These are phyloP conservation scores for Brachylomia viminalis DNA, from an alignment of 2,888 invertebrate species.

Conservation along the genomic window DNA sequence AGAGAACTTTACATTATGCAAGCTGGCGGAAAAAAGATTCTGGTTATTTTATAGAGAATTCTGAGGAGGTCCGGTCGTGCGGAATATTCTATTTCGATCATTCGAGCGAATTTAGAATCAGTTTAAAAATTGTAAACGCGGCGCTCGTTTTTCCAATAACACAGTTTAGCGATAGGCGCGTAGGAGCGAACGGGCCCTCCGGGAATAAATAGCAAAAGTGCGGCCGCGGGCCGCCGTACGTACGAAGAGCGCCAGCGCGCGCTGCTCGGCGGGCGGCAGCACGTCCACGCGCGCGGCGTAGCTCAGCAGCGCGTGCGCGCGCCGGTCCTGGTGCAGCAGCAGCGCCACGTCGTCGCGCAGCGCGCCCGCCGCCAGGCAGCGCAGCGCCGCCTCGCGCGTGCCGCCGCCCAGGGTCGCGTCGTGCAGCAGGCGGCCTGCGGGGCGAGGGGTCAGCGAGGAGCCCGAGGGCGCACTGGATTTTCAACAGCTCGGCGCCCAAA, in stretches of 20 bases:
- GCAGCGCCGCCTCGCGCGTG: constrained; percentile 92
- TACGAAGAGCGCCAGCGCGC: constrained; percentile 94
- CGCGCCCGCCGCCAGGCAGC: constrained; percentile 94
- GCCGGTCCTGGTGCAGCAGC: constrained; percentile 96
- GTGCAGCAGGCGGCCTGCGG: constrained; percentile 73
- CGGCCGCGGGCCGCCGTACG: no score
- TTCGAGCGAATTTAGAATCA: neutral
- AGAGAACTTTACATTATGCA: neutral
- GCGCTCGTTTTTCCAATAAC: neutral
- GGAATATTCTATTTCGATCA: neutral
- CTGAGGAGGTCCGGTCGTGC: neutral
- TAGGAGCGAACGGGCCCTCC: neutral
- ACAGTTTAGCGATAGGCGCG: neutral
- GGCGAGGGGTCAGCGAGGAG: no score
- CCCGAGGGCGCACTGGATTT: no score
- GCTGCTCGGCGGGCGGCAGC: constrained; percentile 93
- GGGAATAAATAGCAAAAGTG: neutral
- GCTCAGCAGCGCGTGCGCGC: constrained; percentile 94
- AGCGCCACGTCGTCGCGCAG: constrained; percentile 97
- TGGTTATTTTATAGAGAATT: neutral
- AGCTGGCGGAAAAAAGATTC: neutral
- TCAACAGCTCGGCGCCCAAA: no score
- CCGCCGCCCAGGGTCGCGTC: constrained; percentile 88
- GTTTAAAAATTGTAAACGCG: neutral
- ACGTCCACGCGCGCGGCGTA: constrained; percentile 95